Base-by-base conservation (phyloP, 2,113 vertebrate species). In the Vidua chalybeata region DNA sequence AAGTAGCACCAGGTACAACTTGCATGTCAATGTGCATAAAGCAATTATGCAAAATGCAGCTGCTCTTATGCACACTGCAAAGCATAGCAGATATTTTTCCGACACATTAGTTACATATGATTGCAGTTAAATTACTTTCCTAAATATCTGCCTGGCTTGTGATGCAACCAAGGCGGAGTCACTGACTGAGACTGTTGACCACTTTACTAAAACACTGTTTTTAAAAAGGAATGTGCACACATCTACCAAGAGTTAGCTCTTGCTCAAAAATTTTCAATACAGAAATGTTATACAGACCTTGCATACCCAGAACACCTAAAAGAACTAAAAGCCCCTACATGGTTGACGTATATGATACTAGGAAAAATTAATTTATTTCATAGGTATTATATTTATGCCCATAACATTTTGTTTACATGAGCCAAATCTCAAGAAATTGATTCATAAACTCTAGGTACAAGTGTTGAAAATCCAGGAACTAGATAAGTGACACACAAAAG, bases 41-140 rank as follows among this genome's bases (percentile, higher is more conserved):
- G 84, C 87, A 89, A 89, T 95, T 91, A 95, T 11, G 49, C 39
- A 75, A 94, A 94, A 94, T n/a, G 77, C 77, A 96, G 85, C 81
- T 52, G 69, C 69, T 92, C 91, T 78, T 81, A 56, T n/a, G 81
- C n/a, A 27, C 73, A 45, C 56, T 81, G 80, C 64, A 92, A 90
- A 84, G 76, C 81, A 3, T 39, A 84, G 76, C 73, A 82, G 77
- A 27, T 90, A 82, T 89, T 95, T 56, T 92, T 82, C 91, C 17
- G 0, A 90, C 84, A 92, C 81, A 72, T 75, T 92, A 93, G 88
- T 67, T 95, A 95, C 83, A 84, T 89, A 87, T 46, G 80, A 95
- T n/a, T 94, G 77, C 77, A 79, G 91, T 64, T 89, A 93, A 92
- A 92, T 92, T 90, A 94, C 74, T 90, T 96, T 31, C 48, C 78